These are phyloP conservation scores for Cyaniris semiargus DNA, from an alignment of 2,888 invertebrate species.

Conservation along the genomic window DNA sequence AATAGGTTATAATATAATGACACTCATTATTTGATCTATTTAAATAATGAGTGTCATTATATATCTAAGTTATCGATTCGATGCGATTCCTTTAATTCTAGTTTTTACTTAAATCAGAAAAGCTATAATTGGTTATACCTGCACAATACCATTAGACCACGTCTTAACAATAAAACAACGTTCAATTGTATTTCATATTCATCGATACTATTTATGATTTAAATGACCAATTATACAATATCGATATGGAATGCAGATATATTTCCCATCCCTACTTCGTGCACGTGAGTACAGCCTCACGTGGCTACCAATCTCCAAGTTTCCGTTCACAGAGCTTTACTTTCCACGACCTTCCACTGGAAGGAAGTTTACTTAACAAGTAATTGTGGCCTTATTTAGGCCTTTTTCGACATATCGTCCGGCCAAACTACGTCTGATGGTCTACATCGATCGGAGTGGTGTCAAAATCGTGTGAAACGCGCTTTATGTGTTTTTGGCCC, in stretches of 20 bases:
- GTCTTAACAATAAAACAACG: not conserved
- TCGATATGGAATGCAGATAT: not conserved
- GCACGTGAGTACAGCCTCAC: conserved; percentile 25
- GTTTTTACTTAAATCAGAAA: not conserved
- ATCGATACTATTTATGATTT: too few species aligned
- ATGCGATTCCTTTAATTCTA: not conserved
- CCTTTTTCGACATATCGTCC: not conserved
- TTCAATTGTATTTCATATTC: not conserved
- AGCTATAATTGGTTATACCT: not conserved
- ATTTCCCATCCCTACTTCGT: not conserved
- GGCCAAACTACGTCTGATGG: not conserved
- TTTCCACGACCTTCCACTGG: conserved; percentile 25
- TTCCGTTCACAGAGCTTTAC: conserved; percentile 22
- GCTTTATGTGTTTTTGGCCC: not conserved
- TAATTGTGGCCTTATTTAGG: not conserved
- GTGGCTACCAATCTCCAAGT: conserved; percentile 17
- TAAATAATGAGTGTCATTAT: too few species aligned
- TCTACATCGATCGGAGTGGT: not conserved
- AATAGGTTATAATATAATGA: not conserved
- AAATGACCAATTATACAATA: not conserved
- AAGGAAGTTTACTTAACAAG: conserved; percentile 4
- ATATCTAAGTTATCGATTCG: not conserved
- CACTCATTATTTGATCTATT: not conserved
- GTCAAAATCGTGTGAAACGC: not conserved
- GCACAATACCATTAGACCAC: too few species aligned